phyloP scores from a whole-genome alignment of 2,797 vertebrate genomes.

The Gadopsis bispinosus region DNA sequence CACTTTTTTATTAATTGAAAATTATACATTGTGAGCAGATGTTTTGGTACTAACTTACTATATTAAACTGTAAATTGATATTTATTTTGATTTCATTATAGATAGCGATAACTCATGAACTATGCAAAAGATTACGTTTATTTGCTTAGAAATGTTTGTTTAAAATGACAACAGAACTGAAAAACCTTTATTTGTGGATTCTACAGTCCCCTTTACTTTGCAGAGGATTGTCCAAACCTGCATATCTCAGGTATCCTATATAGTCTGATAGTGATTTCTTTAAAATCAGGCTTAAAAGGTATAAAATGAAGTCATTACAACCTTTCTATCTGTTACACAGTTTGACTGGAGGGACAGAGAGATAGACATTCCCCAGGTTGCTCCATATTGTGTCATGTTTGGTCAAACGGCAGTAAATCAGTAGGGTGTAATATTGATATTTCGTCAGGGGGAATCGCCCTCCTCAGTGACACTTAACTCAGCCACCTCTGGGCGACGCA shows the following conservation, averaged over 20 bases:
- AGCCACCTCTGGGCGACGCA: slow-evolving; percentile 55
- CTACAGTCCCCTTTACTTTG: background rate
- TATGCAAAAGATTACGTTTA: background rate
- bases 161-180: background rate
- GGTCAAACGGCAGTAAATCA: slow-evolving; percentile 76
- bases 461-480: slow-evolving; percentile 70
- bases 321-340: background rate
- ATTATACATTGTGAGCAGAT: too few species aligned
- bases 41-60: background rate
- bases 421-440: slow-evolving; percentile 78
- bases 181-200: too few species aligned
- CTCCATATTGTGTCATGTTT: slow-evolving; percentile 79
- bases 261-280: slow-evolving; percentile 1
- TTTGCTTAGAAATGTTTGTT: background rate
- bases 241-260: background rate
- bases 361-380: slow-evolving; percentile 50
- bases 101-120: background rate
- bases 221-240: background rate
- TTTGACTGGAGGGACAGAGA: slow-evolving; percentile 37
- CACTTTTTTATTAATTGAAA: too few species aligned
- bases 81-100: background rate
- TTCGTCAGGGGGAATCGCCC: slow-evolving; percentile 74
- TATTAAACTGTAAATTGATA: background rate
- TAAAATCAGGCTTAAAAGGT: background rate
- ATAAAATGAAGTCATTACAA: background rate